Percentiles rank a stretch among this genome's conserved stretches.
phyloP scores from a whole-genome alignment of 2,797 vertebrate genomes.

The Sebastiscus albofasciatus region DNA sequence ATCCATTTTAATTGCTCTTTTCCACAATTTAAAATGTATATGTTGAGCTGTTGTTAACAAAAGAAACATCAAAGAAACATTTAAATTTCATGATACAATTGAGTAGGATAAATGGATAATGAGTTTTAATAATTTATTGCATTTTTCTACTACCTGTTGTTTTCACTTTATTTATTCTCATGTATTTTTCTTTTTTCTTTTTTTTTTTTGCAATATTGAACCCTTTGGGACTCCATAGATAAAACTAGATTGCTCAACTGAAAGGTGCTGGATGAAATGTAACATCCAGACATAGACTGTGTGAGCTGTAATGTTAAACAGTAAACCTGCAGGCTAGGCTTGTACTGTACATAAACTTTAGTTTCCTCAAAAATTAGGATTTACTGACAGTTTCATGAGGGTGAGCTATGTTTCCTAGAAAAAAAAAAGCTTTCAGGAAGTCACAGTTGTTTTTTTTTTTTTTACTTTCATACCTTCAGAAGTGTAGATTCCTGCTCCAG shows the following conservation, averaged over 20 bases:
- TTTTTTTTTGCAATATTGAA: neutral
- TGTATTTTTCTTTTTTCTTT: neutral
- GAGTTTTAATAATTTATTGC: neutral
- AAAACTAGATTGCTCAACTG: neutral
- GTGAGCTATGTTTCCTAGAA: neutral
- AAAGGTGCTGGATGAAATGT: neutral
- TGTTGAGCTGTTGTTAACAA: neutral
- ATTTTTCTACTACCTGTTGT: neutral
- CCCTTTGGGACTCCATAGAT: neutral
- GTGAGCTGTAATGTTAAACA: neutral
- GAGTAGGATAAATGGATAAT: no score
- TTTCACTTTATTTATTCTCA: neutral
- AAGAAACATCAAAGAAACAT: neutral
- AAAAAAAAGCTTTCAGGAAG: neutral
- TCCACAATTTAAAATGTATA: no score
- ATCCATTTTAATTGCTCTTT: neutral
- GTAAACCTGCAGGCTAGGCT: neutral
- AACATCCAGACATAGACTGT: neutral
- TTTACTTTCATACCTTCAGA: constrained; percentile 29
- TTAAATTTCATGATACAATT: neutral
- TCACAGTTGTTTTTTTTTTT: neutral
- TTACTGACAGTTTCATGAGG: neutral
- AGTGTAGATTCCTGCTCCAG: constrained; percentile 44
- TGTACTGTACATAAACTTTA: neutral
- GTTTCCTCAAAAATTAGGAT: neutral